phyloP scores from a whole-genome alignment of 53 echinoderm and acorn worm species.

The Stichopus horrens region DNA sequence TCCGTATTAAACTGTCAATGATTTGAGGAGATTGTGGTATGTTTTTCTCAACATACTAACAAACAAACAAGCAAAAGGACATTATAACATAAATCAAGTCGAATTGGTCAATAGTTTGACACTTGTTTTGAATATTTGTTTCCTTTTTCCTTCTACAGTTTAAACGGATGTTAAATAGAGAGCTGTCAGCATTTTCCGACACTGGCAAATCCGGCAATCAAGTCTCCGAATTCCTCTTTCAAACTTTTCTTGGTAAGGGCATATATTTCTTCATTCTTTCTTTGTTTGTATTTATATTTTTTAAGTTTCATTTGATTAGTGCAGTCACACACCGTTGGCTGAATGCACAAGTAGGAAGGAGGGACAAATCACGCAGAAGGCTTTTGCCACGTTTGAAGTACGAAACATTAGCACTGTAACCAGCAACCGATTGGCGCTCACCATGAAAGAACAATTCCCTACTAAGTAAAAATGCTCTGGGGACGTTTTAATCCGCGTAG shows the following conservation, averaged over 20 bases:
- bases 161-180: constrained; percentile 91
- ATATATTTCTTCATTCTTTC: not conserved
- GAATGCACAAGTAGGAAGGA: too few relatives aligned
- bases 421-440: not conserved
- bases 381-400: not conserved
- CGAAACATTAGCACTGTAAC: not conserved
- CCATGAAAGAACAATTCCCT: not conserved
- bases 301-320: too few relatives aligned
- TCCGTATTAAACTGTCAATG: too few relatives aligned
- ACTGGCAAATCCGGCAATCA: constrained; percentile 99
- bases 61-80: too few relatives aligned
- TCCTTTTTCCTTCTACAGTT: constrained; percentile 63
- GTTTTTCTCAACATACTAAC: too few relatives aligned
- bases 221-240: constrained; percentile 90
- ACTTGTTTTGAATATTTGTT: not conserved
- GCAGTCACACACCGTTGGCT: too few relatives aligned
- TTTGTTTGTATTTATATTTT: not conserved
- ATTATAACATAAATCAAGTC: too few relatives aligned
- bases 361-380: too few relatives aligned
- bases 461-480: not conserved
- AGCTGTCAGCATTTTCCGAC: constrained; percentile 92
- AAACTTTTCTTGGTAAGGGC: constrained; percentile 92
- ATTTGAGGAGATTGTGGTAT: too few relatives aligned
- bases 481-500: not conserved
- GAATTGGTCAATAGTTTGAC: too few relatives aligned